These are phyloP conservation scores for Sciurus niger DNA, from an alignment of 2,113 vertebrate species.

Conservation along the genomic window DNA sequence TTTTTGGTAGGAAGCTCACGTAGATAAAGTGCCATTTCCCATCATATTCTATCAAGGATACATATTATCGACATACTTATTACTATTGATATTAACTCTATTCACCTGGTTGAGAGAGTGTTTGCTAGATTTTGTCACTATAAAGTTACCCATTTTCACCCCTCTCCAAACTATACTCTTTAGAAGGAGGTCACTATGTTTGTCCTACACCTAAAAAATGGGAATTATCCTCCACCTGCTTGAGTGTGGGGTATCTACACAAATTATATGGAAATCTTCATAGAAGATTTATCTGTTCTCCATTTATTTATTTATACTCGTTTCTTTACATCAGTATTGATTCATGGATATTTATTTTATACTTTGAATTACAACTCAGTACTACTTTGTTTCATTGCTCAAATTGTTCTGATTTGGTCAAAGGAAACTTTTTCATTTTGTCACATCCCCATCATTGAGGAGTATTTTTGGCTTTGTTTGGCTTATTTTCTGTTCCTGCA, in stretches of 20 bases:
- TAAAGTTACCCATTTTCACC: not conserved
- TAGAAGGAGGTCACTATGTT: not conserved
- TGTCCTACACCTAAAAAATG: not conserved
- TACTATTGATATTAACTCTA: not conserved
- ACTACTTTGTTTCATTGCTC: not conserved
- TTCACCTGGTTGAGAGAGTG: not conserved
- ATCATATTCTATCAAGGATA: not conserved
- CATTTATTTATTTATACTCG: not conserved
- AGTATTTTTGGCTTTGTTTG: not conserved
- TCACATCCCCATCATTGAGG: not conserved
- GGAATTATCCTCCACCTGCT: not conserved
- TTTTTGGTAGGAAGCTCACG: not conserved
- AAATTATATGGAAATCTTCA: not conserved
- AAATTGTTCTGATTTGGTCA: not conserved
- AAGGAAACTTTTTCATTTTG: not conserved
- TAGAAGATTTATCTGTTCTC: constrained; percentile 1
- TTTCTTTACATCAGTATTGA: constrained; percentile 43
- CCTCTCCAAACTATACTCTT: not conserved
- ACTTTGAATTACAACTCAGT: constrained; percentile 31
- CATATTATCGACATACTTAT: not conserved
- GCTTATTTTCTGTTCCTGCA: not conserved
- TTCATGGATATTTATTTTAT: constrained; percentile 20
- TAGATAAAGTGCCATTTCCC: not conserved
- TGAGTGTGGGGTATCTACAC: not conserved
- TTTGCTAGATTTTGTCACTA: not conserved